phyloP scores from a whole-genome alignment of 2,888 invertebrate genomes.

The Acrobasis consociella region DNA sequence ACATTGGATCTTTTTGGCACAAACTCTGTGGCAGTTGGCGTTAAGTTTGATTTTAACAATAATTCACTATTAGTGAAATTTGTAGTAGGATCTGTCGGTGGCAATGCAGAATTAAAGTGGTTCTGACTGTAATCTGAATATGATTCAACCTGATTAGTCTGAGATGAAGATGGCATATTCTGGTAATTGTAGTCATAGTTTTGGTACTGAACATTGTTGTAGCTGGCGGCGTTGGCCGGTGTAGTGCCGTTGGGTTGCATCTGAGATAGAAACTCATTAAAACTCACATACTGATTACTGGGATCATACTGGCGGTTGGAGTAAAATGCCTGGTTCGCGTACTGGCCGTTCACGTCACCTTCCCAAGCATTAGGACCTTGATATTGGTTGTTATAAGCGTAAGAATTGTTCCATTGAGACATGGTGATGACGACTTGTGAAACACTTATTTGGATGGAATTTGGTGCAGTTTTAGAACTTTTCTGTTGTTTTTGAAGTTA shows the following conservation, averaged over 20 bases:
- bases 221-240: constrained; percentile 47
- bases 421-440: constrained; percentile 55
- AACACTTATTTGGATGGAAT: constrained; percentile 42
- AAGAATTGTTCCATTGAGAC: constrained; percentile 77
- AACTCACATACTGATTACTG: constrained; percentile 69
- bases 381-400: constrained; percentile 67
- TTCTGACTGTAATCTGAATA: constrained; percentile 54
- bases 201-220: constrained; percentile 60
- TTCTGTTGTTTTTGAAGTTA: constrained; percentile 39
- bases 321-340: constrained; percentile 63
- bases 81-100: constrained; percentile 46
- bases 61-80: constrained; percentile 58
- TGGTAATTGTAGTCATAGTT: constrained; percentile 64
- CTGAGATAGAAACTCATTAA: constrained; percentile 71
- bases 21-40: constrained; percentile 83
- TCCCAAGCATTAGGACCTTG: constrained; percentile 62
- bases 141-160: constrained; percentile 51
- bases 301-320: constrained; percentile 56
- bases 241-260: constrained; percentile 58
- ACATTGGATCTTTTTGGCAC: constrained; percentile 68
- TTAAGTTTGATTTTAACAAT: constrained; percentile 77
- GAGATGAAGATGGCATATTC: constrained; percentile 56
- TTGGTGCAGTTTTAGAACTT: constrained; percentile 31
- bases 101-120: constrained; percentile 45
- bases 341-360: constrained; percentile 60